Evolutionary conservation across 2,113 vertebrate genomes (phyloP).

Genomic region (Corvus cornix): DNA sequence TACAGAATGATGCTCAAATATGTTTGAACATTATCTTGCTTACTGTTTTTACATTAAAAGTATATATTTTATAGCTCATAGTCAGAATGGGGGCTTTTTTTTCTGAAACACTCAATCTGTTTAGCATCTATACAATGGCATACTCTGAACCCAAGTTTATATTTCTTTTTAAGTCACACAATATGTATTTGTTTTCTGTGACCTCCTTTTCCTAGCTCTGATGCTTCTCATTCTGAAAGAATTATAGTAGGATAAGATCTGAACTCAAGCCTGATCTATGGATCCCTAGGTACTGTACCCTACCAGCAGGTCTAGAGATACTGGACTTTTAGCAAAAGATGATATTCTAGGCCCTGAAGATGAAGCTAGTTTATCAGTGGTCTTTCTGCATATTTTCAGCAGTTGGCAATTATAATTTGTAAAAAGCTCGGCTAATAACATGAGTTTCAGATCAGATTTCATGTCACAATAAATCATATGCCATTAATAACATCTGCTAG

Average conservation of each 20-base stretch:
- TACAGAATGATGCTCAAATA: neutral
- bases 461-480: conserved; percentile 73
- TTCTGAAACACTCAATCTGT: neutral
- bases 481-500: conserved; percentile 74
- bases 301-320: neutral
- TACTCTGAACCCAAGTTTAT: neutral
- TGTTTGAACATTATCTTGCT: neutral
- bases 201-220: neutral
- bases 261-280: neutral
- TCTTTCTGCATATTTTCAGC: conserved; percentile 57
- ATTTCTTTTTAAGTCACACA: neutral
- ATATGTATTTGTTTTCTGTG: neutral
- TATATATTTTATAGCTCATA: neutral
- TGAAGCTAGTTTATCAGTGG: conserved; percentile 42
- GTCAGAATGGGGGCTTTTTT: neutral
- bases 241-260: neutral
- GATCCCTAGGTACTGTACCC: neutral
- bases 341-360: neutral
- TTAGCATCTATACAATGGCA: neutral
- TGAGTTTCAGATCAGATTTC: conserved; percentile 69
- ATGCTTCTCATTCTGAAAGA: neutral
- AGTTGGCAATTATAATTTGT: conserved; percentile 71
- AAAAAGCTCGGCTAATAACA: conserved; percentile 68
- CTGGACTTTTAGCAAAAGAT: neutral
- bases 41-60: neutral